Percentiles rank a stretch among this genome's conserved stretches.
phyloP scores from a whole-genome alignment of 2,888 invertebrate genomes.

The Pheosia tremula region DNA sequence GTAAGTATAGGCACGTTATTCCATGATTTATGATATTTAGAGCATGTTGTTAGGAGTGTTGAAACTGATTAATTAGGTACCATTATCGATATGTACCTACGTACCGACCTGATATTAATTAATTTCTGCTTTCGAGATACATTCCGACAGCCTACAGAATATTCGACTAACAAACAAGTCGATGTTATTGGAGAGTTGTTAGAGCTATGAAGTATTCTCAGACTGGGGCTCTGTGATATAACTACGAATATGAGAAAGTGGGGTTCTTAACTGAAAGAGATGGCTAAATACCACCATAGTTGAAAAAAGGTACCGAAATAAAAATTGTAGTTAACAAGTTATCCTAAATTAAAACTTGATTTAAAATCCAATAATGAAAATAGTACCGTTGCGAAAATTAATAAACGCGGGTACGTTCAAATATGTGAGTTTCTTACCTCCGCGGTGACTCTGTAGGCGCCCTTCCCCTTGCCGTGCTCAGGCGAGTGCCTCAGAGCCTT shows the following conservation, averaged over 20 bases:
- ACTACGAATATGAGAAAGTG: too few species aligned
- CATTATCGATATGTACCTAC: neutral
- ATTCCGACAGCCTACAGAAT: neutral
- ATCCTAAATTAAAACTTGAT: too few species aligned
- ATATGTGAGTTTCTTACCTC: conserved; percentile 72
- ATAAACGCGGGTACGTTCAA: neutral
- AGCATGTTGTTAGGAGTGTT: neutral
- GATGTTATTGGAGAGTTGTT: neutral
- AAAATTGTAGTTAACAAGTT: too few species aligned
- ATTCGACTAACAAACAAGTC: neutral
- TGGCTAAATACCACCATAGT: too few species aligned
- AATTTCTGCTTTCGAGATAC: neutral
- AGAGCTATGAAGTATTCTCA: too few species aligned
- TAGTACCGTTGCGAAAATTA: too few species aligned
- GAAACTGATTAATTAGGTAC: neutral
- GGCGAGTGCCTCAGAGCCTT: conserved; percentile 87
- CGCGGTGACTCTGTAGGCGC: conserved; percentile 73
- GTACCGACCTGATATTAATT: neutral
- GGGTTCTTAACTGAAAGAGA: too few species aligned
- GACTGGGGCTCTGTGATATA: too few species aligned
- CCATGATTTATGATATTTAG: neutral
- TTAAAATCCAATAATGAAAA: too few species aligned
- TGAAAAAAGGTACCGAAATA: too few species aligned
- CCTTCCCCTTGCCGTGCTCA: conserved; percentile 84
- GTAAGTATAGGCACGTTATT: too few species aligned